Percentiles rank a stretch among this genome's conserved stretches.
These are phyloP conservation scores for Rambutsinella grinnellia DNA, from an alignment of 2,888 invertebrate genomes.

Conservation along the genomic window DNA sequence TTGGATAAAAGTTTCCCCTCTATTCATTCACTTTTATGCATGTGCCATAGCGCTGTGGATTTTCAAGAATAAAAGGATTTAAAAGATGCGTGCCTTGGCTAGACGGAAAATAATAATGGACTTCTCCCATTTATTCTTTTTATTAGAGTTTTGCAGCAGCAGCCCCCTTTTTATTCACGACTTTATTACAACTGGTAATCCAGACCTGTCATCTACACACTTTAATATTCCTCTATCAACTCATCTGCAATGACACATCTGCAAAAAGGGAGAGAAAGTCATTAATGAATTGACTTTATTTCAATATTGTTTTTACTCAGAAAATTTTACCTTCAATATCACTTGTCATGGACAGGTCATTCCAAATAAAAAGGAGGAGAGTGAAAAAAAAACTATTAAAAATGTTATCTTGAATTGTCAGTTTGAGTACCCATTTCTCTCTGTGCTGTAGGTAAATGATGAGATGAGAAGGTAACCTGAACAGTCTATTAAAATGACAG, in stretches of 20 bases:
- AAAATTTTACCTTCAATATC: constrained; percentile 9
- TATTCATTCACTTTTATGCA: neutral
- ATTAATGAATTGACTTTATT: constrained; percentile 49
- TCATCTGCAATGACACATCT: neutral
- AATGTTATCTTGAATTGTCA: neutral
- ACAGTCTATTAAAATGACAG: constrained; percentile 15
- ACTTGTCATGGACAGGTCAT: constrained; percentile 40
- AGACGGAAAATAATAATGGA: neutral
- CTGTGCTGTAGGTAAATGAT: constrained; percentile 47
- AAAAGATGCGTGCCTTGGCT: neutral
- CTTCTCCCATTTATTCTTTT: neutral
- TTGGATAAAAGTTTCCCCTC: neutral
- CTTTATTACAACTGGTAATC: constrained; percentile 33
- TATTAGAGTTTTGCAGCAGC: neutral
- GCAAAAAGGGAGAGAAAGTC: constrained; percentile 6
- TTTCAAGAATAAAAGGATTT: neutral
- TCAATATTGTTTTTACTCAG: constrained; percentile 27
- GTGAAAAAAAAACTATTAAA: constrained; percentile 5
- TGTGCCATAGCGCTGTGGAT: neutral
- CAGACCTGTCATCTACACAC: constrained; percentile 51
- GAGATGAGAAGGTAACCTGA: constrained; percentile 25
- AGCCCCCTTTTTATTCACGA: neutral
- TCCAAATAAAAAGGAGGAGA: constrained; percentile 28
- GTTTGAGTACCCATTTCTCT: neutral
- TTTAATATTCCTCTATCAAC: constrained; percentile 25